phyloP scores from a whole-genome alignment of 2,888 invertebrate genomes.

The Romanomermis culicivorax region DNA sequence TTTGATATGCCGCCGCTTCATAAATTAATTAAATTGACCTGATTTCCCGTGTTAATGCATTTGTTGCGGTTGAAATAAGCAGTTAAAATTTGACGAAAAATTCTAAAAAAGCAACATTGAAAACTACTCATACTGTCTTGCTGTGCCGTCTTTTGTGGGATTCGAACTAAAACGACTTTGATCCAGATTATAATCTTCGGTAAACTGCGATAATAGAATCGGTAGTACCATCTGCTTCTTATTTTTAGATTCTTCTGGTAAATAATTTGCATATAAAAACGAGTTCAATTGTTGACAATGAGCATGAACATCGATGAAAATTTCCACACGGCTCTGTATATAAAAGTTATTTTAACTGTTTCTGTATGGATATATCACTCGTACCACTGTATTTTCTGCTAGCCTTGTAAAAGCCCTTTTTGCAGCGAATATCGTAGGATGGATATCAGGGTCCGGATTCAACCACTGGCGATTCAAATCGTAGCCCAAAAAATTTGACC shows the following conservation, averaged over 20 bases:
- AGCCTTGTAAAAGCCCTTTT: conserved; percentile 20
- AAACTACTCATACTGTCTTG: conserved; percentile 43
- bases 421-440: conserved; percentile 84
- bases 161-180: conserved; percentile 85
- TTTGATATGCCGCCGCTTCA: no score
- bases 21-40: no score
- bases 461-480: conserved; percentile 84
- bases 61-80: no score
- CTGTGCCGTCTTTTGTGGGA: conserved; percentile 58
- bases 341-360: no score
- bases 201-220: conserved; percentile 60
- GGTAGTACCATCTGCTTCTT: conserved; percentile 86
- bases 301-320: conserved; percentile 80
- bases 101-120: no score
- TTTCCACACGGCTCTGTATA: no score
- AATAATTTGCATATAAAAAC: conserved; percentile 71
- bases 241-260: conserved; percentile 35
- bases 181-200: conserved; percentile 62
- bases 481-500: conserved; percentile 72
- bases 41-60: no score
- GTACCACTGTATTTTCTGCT: conserved; percentile 43
- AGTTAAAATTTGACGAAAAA: no score
- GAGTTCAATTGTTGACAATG: conserved; percentile 75
- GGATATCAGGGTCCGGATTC: conserved; percentile 67
- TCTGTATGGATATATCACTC: no score